Conservation (phyloP, 2,797 vertebrate genomes). For the Hephaestus fuliginosus region DNA sequence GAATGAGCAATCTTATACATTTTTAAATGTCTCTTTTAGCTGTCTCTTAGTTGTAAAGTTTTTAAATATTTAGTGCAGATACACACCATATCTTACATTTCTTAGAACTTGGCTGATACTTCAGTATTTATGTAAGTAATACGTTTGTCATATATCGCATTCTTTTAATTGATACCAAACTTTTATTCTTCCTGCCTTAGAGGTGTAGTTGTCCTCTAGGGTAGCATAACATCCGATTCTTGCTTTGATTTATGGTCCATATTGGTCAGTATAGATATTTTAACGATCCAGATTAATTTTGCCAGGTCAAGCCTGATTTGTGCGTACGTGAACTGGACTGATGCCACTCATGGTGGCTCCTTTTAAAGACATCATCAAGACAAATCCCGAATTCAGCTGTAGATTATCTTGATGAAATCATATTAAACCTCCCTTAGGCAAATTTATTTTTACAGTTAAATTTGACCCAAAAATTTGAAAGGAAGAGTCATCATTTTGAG, state of each 20-base stretch:
- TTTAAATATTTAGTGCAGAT: neutral
- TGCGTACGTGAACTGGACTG: neutral
- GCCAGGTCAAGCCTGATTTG: neutral
- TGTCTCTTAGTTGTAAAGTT: neutral
- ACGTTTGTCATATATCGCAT: neutral
- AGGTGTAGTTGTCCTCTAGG: neutral
- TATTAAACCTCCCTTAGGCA: neutral
- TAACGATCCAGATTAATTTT: constrained; percentile 1
- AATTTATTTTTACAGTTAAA: neutral
- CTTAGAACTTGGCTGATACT: neutral
- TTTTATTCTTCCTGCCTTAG: neutral
- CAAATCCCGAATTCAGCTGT: neutral
- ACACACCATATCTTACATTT: too few species aligned
- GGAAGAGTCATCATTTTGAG: neutral
- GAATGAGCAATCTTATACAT: neutral
- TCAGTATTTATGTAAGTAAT: neutral
- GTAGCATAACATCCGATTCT: neutral
- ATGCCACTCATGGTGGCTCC: neutral
- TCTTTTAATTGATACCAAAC: neutral
- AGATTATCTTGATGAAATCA: neutral
- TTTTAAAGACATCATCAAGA: constrained; percentile 3
- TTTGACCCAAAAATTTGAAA: neutral
- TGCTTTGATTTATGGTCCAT: neutral
- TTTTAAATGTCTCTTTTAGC: neutral
- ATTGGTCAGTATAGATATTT: constrained; percentile 5